A percentile compares a stretch with the other conserved stretches of the same genome.
Conservation (phyloP, 2,888 invertebrate genomes). For the Orthosia gracilis region DNA sequence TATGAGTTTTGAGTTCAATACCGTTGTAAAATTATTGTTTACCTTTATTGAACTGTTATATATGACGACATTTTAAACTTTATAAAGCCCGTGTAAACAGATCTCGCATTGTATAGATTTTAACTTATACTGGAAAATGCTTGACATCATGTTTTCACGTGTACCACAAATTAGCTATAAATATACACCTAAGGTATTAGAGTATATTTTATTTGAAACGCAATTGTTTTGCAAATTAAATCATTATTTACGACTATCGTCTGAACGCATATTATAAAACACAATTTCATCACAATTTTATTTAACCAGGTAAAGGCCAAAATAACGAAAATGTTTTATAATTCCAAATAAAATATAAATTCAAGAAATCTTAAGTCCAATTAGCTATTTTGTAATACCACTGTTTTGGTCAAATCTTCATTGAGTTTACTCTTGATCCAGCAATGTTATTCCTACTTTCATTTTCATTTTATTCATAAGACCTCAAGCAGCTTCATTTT, state of each 20-base stretch:
- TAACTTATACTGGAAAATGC: not conserved
- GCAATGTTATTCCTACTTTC: slow-evolving; percentile 21
- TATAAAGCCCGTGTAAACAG: not conserved
- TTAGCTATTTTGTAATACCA: not conserved
- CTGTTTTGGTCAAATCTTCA: not conserved
- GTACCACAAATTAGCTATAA: not conserved
- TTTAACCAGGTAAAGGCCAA: too few relatives aligned
- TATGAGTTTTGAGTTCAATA: slow-evolving; percentile 24
- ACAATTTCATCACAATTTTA: too few relatives aligned
- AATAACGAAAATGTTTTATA: not conserved
- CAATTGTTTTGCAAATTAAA: not conserved
- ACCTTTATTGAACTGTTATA: slow-evolving; percentile 5
- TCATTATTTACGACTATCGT: not conserved
- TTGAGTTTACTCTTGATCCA: not conserved
- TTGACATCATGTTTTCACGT: not conserved
- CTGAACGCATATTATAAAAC: too few relatives aligned
- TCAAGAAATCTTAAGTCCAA: not conserved
- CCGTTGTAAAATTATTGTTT: slow-evolving; percentile 16
- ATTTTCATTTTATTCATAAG: slow-evolving; percentile 16
- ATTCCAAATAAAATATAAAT: not conserved
- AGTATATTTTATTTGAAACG: not conserved
- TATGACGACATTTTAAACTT: not conserved
- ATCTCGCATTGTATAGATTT: not conserved
- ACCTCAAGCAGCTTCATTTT: slow-evolving; percentile 1
- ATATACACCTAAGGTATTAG: not conserved